Evolutionary conservation across 2,797 vertebrate genomes (phyloP).

Genomic region (Sebastes hubbsi): DNA sequence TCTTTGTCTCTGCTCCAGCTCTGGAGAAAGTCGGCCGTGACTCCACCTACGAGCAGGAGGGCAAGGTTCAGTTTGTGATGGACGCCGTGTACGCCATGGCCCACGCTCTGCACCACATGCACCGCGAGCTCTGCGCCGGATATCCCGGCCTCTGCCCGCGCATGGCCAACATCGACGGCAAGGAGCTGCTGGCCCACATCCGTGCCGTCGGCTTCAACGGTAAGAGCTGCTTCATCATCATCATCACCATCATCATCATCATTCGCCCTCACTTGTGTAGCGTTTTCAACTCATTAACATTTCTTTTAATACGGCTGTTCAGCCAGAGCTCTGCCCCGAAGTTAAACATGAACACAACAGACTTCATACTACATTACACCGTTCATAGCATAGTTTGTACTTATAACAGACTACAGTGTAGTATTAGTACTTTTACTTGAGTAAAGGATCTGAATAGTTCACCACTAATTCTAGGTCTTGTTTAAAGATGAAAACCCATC

Average conservation of each 20-base stretch:
- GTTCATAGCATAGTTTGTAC: too few relatives aligned
- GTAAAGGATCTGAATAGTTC: background rate
- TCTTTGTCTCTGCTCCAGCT: constrained; percentile 74
- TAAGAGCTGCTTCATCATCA: constrained; percentile 57
- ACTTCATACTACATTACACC: too few relatives aligned
- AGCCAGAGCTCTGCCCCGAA: background rate
- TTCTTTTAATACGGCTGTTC: background rate
- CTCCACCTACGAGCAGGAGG: constrained; percentile 95
- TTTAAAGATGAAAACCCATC: background rate
- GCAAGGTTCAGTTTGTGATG: constrained; percentile 97
- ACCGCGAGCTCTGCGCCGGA: constrained; percentile 90
- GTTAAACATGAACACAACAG: too few relatives aligned
- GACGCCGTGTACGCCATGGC: constrained; percentile 97
- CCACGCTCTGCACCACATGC: constrained; percentile 93
- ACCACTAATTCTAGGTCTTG: background rate
- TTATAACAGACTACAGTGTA: background rate
- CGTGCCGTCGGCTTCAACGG: constrained; percentile 93
- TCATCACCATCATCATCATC: background rate
- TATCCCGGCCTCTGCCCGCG: constrained; percentile 89
- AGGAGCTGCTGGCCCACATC: constrained; percentile 91
- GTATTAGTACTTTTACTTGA: background rate
- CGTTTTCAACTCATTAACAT: background rate
- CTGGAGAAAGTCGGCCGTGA: constrained; percentile 94
- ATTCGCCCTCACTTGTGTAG: background rate
- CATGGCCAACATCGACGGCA: constrained; percentile 93